Base-by-base conservation (phyloP, 2,113 vertebrate species). In the Macaca mulatta region DNA sequence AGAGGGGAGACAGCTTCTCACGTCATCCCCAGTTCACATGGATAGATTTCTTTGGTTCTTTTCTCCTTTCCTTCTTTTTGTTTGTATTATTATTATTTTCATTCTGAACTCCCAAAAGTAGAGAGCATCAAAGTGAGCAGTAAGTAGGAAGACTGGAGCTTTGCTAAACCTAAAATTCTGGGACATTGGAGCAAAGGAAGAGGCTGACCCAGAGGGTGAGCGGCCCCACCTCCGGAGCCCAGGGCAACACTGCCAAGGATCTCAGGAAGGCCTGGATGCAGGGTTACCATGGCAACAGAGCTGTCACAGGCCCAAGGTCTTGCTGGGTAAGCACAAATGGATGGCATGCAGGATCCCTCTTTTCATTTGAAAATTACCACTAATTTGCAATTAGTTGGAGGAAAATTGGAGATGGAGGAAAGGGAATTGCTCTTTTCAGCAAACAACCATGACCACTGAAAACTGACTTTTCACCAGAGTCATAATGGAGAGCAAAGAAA, bases 331-430 rank as follows among this genome's bases (percentile, higher is more conserved):
- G 98, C 92, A 94, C 84, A 97, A 98, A 98, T 79, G 78, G 94
- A 97, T 95, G 95, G 92, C 77, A 79, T 30, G 79, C 87, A 94
- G 88, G 88, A 90, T 96, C 87, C 88, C 86, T 96, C 97, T 97
- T 97, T 98, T 96, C 96, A 97, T 95, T 94, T 96, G 97, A 98
- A 97, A 97, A 98, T 97, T 97, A 90, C 87, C 92, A 95, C 97
- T 98, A 97, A 98, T 98, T 96, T 97, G 94, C 97, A 97, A 97
- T 97, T 98, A 98, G 96, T 95, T 97, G 97, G 90, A 97, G 45
- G 94, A 97, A 98, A 98, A 98, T 96, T 96, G 90, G 90, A 97
- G 94, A 87, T 85, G 83, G 92, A 95, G 64, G 75, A 90, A 96
- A 97, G 81, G 95, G 96, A 98, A 97, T 96, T 97, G 97, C 90